These are phyloP conservation scores for Phania funesta DNA, from an alignment of 2,888 invertebrate species.

Conservation along the genomic window DNA sequence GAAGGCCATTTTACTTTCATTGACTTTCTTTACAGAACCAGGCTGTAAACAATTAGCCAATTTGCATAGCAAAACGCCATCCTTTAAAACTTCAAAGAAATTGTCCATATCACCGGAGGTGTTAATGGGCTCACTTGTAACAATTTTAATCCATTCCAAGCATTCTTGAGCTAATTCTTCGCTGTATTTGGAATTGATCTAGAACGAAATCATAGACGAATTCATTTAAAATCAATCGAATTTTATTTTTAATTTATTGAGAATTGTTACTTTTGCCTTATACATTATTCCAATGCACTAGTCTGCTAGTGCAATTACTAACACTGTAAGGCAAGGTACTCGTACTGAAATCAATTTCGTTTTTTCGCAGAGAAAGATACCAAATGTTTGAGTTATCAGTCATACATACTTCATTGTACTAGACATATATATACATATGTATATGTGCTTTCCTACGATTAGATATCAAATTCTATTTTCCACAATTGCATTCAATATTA, in stretches of 20 bases:
- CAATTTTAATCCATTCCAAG: constrained; percentile 93
- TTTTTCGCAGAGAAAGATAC: constrained; percentile 27
- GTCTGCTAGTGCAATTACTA: constrained; percentile 14
- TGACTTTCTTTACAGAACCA: constrained; percentile 94
- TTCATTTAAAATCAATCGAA: background rate
- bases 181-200: constrained; percentile 99
- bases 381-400: constrained; percentile 29
- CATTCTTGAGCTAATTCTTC: constrained; percentile 95
- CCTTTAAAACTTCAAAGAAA: constrained; percentile 94
- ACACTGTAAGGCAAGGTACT: constrained; percentile 21
- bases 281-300: constrained; percentile 58
- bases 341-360: constrained; percentile 2
- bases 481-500: constrained; percentile 15
- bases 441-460: constrained; percentile 32
- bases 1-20: constrained; percentile 94
- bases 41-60: constrained; percentile 92
- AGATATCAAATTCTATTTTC: constrained; percentile 52
- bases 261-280: constrained; percentile 58
- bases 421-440: background rate
- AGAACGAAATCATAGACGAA: constrained; percentile 78
- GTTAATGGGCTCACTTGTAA: constrained; percentile 92
- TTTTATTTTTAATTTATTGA: background rate
- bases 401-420: constrained; percentile 21
- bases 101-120: constrained; percentile 95
- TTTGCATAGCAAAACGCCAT: constrained; percentile 94